Percentiles rank a stretch among this genome's conserved stretches.
Evolutionary conservation across 2,888 invertebrate genomes (phyloP).

Genomic region (Villa cingulata): DNA sequence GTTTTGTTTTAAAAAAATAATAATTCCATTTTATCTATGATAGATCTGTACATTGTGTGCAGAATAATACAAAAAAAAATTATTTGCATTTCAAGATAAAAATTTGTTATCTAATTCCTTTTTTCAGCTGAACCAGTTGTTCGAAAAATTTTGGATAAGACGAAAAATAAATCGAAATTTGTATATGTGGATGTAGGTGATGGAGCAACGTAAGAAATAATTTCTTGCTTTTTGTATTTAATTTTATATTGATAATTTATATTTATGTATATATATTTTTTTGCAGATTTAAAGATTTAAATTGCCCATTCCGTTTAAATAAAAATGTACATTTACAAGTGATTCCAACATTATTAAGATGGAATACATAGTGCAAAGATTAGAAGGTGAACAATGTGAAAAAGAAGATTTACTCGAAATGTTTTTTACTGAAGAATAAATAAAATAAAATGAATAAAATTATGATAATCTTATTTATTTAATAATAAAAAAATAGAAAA

Average conservation of each 20-base stretch:
- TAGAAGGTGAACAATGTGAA: conserved; percentile 62
- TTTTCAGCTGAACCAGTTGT: conserved; percentile 59
- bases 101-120: no score
- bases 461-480: no score
- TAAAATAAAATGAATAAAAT: no score
- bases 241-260: not conserved
- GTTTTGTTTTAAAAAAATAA: no score
- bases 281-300: conserved; percentile 56
- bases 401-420: conserved; percentile 56
- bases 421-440: conserved; percentile 60
- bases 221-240: not conserved
- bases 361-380: conserved; percentile 55
- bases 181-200: conserved; percentile 64
- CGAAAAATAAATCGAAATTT: conserved; percentile 43
- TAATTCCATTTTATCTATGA: no score
- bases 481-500: no score
- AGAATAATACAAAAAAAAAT: no score
- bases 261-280: conserved; percentile 8
- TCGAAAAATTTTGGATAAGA: conserved; percentile 42
- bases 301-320: conserved; percentile 65
- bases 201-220: conserved; percentile 50
- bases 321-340: conserved; percentile 49
- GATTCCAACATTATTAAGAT: conserved; percentile 65
- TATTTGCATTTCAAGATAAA: no score
- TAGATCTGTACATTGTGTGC: no score